Conservation (phyloP, 53 echinoderm and acorn worm genomes). For the Holothuria scabra region DNA sequence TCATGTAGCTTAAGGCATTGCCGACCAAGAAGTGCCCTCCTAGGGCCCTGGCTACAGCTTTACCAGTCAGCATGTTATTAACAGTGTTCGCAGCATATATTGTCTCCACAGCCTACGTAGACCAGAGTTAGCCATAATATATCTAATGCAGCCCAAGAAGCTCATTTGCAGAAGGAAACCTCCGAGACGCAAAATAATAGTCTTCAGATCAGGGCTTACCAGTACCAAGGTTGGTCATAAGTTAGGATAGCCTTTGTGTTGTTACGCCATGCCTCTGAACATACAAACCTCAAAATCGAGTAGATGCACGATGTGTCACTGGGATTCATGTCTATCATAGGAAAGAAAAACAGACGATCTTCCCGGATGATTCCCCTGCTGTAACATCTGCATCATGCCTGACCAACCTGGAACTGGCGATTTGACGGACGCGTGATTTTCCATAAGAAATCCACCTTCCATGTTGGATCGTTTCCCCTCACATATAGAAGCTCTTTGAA, state of each 20-base stretch:
- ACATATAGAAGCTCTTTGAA: constrained; percentile 7
- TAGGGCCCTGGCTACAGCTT: constrained; percentile 58
- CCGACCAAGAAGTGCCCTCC: no score
- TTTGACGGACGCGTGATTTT: constrained; percentile 38
- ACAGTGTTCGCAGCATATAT: constrained; percentile 62
- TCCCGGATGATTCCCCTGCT: constrained; percentile 56
- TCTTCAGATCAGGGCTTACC: constrained; percentile 56
- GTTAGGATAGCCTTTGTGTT: constrained; percentile 53
- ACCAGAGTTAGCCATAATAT: constrained; percentile 46
- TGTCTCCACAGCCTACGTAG: constrained; percentile 35
- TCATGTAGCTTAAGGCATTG: constrained; percentile 42
- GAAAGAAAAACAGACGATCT: constrained; percentile 59
- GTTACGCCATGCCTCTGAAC: constrained; percentile 29
- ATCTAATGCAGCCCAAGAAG: constrained; percentile 59
- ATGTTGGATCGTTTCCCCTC: constrained; percentile 40
- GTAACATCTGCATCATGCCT: constrained; percentile 55
- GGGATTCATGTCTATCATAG: constrained; percentile 66
- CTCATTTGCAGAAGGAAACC: constrained; percentile 66
- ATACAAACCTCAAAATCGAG: constrained; percentile 58
- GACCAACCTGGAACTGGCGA: constrained; percentile 52
- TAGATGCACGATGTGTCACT: constrained; percentile 54
- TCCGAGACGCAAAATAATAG: constrained; percentile 53
- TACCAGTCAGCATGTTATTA: constrained; percentile 51
- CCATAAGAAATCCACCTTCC: constrained; percentile 59
- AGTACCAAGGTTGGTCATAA: constrained; percentile 63